Evolutionary conservation across 2,113 vertebrate species (phyloP).

Genomic region (Podilymbus podiceps): DNA sequence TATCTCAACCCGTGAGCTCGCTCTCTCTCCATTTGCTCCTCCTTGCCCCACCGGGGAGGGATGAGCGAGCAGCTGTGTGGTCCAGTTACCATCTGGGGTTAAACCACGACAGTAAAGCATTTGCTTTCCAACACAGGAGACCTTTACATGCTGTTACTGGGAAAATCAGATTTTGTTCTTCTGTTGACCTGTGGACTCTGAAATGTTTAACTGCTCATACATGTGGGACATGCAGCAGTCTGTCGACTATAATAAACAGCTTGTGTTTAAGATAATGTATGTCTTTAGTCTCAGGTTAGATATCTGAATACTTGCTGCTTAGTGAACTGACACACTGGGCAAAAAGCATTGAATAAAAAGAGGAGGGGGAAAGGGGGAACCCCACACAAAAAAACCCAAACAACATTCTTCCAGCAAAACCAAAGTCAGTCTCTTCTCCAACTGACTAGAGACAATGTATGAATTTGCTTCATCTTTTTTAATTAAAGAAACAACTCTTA

Average conservation of each 20-base stretch:
- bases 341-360: background rate
- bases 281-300: background rate
- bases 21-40: too few relatives aligned
- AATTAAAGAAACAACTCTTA: background rate
- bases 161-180: background rate
- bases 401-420: background rate
- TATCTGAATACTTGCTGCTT: background rate
- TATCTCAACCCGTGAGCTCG: too few relatives aligned
- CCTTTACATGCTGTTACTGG: background rate
- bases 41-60: too few relatives aligned
- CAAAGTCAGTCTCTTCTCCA: background rate
- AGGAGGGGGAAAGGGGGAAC: rapidly evolving
- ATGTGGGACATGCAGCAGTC: background rate
- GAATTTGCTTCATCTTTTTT: background rate
- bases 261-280: background rate
- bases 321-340: background rate
- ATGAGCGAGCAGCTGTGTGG: too few relatives aligned
- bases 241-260: background rate
- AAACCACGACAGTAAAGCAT: too few relatives aligned
- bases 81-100: too few relatives aligned
- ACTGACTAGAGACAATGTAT: background rate
- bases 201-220: background rate
- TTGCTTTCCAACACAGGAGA: background rate
- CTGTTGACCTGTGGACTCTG: background rate
- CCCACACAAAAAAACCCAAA: too few relatives aligned